Conservation (phyloP, 2,888 invertebrate species). For the Palloptera scutellata region DNA sequence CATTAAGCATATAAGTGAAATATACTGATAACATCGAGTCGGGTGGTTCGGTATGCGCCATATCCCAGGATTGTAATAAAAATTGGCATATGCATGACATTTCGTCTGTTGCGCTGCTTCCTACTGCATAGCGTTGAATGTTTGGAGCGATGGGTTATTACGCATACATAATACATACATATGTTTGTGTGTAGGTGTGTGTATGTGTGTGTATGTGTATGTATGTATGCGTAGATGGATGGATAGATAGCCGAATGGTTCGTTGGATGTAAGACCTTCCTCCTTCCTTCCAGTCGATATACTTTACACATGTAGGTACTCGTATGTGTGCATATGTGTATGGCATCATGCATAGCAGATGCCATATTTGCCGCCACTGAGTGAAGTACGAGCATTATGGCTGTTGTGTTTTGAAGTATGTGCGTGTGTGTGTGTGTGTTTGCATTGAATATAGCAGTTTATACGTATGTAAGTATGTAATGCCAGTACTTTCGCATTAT, state of each 20-base stretch:
- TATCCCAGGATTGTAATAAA: conserved; percentile 32
- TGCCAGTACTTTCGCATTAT: too few species aligned
- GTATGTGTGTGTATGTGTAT: not conserved
- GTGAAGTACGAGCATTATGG: too few species aligned
- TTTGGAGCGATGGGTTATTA: conserved; percentile 10
- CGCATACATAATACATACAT: not conserved
- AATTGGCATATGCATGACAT: conserved; percentile 35
- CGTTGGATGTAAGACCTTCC: not conserved
- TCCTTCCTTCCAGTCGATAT: too few species aligned
- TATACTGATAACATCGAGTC: not conserved
- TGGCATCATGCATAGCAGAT: too few species aligned
- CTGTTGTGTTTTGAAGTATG: not conserved
- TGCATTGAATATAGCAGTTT: not conserved
- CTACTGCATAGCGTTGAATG: conserved; percentile 4
- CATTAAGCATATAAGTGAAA: too few species aligned
- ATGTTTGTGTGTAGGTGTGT: not conserved
- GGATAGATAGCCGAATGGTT: too few species aligned
- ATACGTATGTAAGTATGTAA: too few species aligned
- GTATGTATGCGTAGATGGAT: not conserved
- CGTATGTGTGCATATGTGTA: not conserved
- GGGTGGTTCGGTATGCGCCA: not conserved
- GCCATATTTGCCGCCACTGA: too few species aligned
- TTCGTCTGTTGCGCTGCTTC: conserved; percentile 13
- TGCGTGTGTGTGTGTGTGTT: not conserved
- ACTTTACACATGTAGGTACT: not conserved